These are phyloP conservation scores for Pangasianodon hypophthalmus DNA, from an alignment of 2,113 vertebrate species.

Conservation along the genomic window DNA sequence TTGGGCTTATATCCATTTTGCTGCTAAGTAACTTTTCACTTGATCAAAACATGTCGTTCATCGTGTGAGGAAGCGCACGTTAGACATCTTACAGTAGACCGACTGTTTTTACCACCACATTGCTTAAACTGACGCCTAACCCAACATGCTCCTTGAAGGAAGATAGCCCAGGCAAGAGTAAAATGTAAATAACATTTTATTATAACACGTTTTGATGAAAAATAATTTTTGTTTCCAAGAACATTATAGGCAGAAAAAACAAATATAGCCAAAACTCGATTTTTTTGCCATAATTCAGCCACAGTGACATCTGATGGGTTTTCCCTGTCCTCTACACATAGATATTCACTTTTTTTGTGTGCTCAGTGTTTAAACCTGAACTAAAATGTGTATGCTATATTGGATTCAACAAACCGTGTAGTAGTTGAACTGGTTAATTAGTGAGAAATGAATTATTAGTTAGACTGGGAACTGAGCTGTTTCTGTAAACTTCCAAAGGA, in stretches of 20 bases:
- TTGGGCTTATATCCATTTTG: background rate
- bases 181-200: background rate
- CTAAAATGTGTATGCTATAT: background rate
- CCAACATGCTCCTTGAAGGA: background rate
- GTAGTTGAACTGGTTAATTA: background rate
- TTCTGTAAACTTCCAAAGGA: slow-evolving; percentile 24
- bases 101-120: background rate
- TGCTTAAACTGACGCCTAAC: background rate
- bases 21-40: background rate
- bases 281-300: background rate
- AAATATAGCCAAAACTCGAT: background rate
- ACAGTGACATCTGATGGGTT: background rate
- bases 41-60: background rate
- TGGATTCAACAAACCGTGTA: background rate
- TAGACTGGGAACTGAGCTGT: background rate
- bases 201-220: background rate
- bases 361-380: background rate
- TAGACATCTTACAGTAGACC: background rate
- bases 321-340: background rate
- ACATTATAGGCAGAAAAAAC: background rate
- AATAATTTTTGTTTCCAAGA: background rate
- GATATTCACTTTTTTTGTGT: background rate
- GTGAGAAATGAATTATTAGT: background rate
- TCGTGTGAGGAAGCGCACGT: background rate
- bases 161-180: background rate